These are phyloP conservation scores for Rotaria magnacalcarata DNA, from an alignment of 2,888 invertebrate species.

Conservation along the genomic window DNA sequence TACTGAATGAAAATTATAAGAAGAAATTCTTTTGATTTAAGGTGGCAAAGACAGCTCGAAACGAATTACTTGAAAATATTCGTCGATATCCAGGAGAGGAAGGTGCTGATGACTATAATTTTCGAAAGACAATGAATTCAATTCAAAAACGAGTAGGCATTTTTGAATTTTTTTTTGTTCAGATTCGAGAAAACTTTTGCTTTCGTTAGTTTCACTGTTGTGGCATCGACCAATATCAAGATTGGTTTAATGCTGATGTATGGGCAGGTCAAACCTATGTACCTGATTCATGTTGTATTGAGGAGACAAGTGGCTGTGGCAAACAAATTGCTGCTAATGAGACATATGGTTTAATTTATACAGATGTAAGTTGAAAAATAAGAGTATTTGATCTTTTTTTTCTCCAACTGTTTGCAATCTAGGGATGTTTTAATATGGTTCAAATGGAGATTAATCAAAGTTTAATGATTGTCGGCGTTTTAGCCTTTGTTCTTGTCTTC, in stretches of 20 bases:
- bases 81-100: slow-evolving; percentile 1
- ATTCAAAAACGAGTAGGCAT: not conserved
- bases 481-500: slow-evolving; percentile 25
- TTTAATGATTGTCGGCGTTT: slow-evolving; percentile 12
- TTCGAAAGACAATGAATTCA: slow-evolving; percentile 20
- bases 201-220: slow-evolving; percentile 26
- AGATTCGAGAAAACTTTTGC: not conserved
- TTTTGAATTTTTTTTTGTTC: not conserved
- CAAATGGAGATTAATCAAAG: slow-evolving; percentile 28
- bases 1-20: too few relatives aligned
- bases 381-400: not conserved
- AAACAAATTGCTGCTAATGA: slow-evolving; percentile 30
- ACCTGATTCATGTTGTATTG: slow-evolving; percentile 35
- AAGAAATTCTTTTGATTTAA: not conserved
- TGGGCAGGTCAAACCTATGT: slow-evolving; percentile 5
- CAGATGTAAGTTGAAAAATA: not conserved
- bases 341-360: slow-evolving; percentile 30
- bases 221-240: slow-evolving; percentile 24
- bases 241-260: slow-evolving; percentile 9
- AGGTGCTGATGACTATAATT: not conserved
- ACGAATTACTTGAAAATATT: slow-evolving; percentile 17
- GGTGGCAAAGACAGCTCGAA: not conserved
- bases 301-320: not conserved
- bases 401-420: too few relatives aligned
- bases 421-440: slow-evolving; percentile 35